A percentile compares a stretch with the other conserved stretches of the same genome.
Evolutionary conservation across 2,888 invertebrate species (phyloP).

Genomic region (Xylota sylvarum): DNA sequence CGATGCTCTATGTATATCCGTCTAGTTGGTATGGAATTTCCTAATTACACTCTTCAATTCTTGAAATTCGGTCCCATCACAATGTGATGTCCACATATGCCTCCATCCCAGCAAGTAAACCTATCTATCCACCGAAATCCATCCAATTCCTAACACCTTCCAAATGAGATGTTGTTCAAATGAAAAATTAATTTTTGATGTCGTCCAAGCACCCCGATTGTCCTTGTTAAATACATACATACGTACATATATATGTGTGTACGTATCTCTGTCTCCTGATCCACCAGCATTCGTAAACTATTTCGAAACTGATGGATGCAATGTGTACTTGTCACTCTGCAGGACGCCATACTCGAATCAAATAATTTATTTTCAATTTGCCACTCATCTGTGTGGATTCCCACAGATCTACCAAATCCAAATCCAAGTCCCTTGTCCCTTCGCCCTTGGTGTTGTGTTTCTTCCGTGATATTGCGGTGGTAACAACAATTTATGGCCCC

Average conservation of each 20-base stretch:
- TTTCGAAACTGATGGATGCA: constrained; percentile 44
- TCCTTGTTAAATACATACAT: constrained; percentile 29
- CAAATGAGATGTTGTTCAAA: constrained; percentile 56
- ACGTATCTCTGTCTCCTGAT: neutral
- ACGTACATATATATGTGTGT: too few relatives aligned
- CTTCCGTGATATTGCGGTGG: constrained; percentile 52
- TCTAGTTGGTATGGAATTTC: too few relatives aligned
- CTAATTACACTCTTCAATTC: too few relatives aligned
- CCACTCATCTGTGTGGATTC: constrained; percentile 72
- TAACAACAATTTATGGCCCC: constrained; percentile 68
- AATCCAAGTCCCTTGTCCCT: neutral
- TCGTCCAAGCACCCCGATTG: neutral
- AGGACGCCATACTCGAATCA: constrained; percentile 59
- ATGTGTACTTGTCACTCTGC: constrained; percentile 67
- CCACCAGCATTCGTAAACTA: constrained; percentile 10
- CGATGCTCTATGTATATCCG: too few relatives aligned
- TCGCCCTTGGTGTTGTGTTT: constrained; percentile 31
- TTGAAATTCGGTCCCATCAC: too few relatives aligned
- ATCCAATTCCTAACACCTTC: constrained; percentile 30
- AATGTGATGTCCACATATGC: too few relatives aligned
- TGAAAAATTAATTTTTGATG: constrained; percentile 50
- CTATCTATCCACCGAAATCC: constrained; percentile 4
- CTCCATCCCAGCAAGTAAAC: neutral
- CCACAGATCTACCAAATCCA: constrained; percentile 55
- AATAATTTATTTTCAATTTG: constrained; percentile 76